These are phyloP conservation scores for Pomatorhinus ruficollis DNA, from an alignment of 2,113 vertebrate species.

Conservation along the genomic window DNA sequence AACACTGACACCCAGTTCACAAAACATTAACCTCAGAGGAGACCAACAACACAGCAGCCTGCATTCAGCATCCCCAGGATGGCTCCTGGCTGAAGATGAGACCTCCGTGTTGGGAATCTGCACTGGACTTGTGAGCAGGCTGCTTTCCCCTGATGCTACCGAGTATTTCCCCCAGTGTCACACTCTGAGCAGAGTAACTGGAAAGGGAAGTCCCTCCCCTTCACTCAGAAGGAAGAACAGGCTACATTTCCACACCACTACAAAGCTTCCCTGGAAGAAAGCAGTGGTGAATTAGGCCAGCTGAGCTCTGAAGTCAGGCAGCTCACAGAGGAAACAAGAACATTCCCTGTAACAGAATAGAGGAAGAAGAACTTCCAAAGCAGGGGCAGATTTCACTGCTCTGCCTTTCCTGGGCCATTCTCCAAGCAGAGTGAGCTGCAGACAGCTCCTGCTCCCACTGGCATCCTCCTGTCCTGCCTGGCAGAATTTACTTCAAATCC, in stretches of 20 bases:
- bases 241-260: background rate
- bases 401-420: background rate
- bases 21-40: background rate
- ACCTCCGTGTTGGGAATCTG: background rate
- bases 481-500: background rate
- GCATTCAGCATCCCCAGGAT: background rate
- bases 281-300: background rate
- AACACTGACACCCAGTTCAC: background rate
- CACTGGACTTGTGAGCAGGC: background rate
- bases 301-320: background rate
- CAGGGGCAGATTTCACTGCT: background rate
- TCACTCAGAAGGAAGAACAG: background rate
- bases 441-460: background rate
- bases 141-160: background rate
- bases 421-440: background rate
- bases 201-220: background rate
- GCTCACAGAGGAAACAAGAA: background rate
- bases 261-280: background rate
- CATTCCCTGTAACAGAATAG: background rate
- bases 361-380: background rate
- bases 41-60: background rate
- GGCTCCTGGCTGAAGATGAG: background rate
- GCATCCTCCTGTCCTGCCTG: background rate
- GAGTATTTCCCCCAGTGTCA: rapidly evolving
- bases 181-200: background rate